Percentiles rank a stretch among this genome's conserved stretches.
These are phyloP conservation scores for Pseudomugil tenellus DNA, from an alignment of 2,797 vertebrate genomes.

Conservation along the genomic window DNA sequence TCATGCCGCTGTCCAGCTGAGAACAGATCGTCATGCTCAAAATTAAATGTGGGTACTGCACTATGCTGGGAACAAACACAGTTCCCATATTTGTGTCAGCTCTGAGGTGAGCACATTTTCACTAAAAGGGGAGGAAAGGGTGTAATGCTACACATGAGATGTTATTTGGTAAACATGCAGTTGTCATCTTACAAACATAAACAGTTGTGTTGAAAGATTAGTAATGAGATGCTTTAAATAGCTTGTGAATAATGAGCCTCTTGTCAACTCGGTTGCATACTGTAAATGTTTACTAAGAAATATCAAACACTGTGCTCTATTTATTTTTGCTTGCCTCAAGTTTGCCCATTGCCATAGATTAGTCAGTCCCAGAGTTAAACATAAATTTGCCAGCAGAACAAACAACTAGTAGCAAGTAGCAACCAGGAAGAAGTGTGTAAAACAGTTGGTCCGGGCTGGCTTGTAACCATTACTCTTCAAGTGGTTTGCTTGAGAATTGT, in stretches of 20 bases:
- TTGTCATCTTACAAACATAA: constrained; percentile 72
- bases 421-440: constrained; percentile 75
- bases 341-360: constrained; percentile 69
- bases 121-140: neutral
- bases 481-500: constrained; percentile 71
- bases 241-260: constrained; percentile 73
- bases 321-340: constrained; percentile 78
- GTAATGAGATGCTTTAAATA: constrained; percentile 63
- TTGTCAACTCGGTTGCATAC: constrained; percentile 64
- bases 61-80: constrained; percentile 15
- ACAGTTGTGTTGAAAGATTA: constrained; percentile 71
- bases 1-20: constrained; percentile 1
- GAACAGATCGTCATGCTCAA: neutral
- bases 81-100: constrained; percentile 43
- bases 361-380: constrained; percentile 70
- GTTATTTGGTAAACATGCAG: constrained; percentile 71
- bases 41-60: neutral
- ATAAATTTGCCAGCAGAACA: constrained; percentile 68
- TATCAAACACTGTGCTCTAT: constrained; percentile 78
- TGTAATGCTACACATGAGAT: constrained; percentile 56
- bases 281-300: constrained; percentile 78
- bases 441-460: constrained; percentile 66
- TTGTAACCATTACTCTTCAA: constrained; percentile 72
- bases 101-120: constrained; percentile 51
- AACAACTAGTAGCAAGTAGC: constrained; percentile 79